Evolutionary conservation across 1,140 invertebrate genomes (phyloP), one percentile per base, ranked within the genome.

Genomic region (Plutomurus gul): DNA sequence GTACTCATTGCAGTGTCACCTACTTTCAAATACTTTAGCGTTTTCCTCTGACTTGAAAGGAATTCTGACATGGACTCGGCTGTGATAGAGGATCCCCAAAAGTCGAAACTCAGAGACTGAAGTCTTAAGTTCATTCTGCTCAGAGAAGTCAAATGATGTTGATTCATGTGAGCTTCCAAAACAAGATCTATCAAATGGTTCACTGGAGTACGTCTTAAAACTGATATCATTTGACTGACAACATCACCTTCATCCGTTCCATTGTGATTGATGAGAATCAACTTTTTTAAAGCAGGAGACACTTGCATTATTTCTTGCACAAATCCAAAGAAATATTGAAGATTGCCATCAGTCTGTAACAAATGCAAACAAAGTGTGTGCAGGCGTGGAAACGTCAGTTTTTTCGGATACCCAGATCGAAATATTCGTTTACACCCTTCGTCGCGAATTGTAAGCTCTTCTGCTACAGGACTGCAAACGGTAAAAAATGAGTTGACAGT

Each of bases 1-100:
- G 77, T 73, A 27, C 77, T 79, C 77, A 79, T 79, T n/a, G 77
- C 72, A 20, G 72, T 39, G 33, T 79, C 77, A 27, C 70, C n/a
- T 16, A 79, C 65, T 40, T 60, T 56, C 22, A 74, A 43, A 11
- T 40, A 33, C 22, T 65, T 36, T 16, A 79, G n/a, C 8, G 46
- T 65, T 25, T 30, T 60, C 11, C 77, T 79, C 33, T 79, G 77
- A 30, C 49, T 79, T 1, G 25, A 27, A 4, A 79, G 39, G 27
- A 79, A 79, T 13, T 11, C 3, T 0, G 72, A 65, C 16, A 79
- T 36, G n/a, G 25, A 25, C 11, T 49, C 11, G 1, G 65, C 1
- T 3, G 37, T 46, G 5, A 78, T 20, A 8, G 40, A 10, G 13
- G 77, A 79, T 3, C 77, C 77, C 77, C 77, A 79, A 27, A 79